These are phyloP conservation scores for Ptyas mucosa DNA, from an alignment of 2,113 vertebrate species.

Conservation along the genomic window DNA sequence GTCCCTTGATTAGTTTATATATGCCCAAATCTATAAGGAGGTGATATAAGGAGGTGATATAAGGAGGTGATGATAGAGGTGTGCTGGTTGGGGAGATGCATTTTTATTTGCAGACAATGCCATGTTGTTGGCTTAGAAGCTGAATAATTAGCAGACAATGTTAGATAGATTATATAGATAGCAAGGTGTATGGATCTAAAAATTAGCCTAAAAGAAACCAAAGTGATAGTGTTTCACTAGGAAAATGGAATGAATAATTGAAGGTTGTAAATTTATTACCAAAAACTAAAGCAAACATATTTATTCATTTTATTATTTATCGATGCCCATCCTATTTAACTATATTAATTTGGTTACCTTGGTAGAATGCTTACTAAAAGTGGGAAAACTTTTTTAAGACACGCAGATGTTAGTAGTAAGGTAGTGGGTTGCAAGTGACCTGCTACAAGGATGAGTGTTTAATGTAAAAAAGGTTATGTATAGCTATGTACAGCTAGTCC, in stretches of 20 bases:
- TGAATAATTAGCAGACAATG: background rate
- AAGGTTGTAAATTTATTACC: background rate
- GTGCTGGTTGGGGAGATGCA: background rate
- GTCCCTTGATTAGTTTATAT: background rate
- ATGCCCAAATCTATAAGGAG: background rate
- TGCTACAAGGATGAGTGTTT: background rate
- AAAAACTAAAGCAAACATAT: background rate
- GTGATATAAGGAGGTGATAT: background rate
- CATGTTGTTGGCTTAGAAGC: background rate
- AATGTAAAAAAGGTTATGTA: background rate
- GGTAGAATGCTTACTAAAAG: background rate
- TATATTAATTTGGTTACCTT: background rate
- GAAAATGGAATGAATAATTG: background rate
- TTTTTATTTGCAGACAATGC: background rate
- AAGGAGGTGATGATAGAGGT: background rate
- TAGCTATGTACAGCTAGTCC: background rate
- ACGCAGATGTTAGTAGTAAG: background rate
- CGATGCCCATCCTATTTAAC: background rate
- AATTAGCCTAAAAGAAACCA: background rate
- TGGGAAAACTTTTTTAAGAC: background rate
- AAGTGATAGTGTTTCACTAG: background rate
- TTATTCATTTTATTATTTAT: background rate
- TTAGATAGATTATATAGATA: background rate
- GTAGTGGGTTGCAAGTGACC: background rate
- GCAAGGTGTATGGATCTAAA: background rate